Base-by-base conservation (phyloP, 2,113 vertebrate species). In the Dryoscopus gambensis region DNA sequence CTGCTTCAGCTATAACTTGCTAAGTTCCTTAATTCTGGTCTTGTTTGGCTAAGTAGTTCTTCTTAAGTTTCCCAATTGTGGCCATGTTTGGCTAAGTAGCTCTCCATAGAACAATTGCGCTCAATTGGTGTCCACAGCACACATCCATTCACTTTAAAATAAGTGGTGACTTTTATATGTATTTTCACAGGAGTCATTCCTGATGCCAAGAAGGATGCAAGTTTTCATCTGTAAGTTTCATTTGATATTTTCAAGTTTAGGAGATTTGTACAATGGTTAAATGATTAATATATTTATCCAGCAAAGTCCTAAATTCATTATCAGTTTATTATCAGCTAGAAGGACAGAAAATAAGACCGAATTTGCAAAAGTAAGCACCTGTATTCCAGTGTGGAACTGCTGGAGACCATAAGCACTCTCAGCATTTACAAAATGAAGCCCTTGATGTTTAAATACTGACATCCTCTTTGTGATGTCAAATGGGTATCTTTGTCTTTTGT, bases 391-490 rank as follows among this genome's bases (percentile, higher is more conserved):
- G 27, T 75, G 73, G 44, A 70, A 59, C 31, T 94, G 49, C 74
- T 89, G 53, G 35, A 67, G 40, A 70, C 44, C 5, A 7, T 30
- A 30, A 89, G 64, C 47, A 47, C 44, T 40, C 52, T 44, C 87
- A 91, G 59, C 56, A 60, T 84, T 93, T 89, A 69, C 63, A 49
- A 89, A 95, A 68, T 18, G 57, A 78, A 80, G 44, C 65, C 39
- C 74, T 87, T 57, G 70, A 84, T 93, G 83, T 88, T 94, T 79
- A 71, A 94, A 79, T 57, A 77, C 37, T 33, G 65, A 65, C 88
- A 86, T 90, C 76, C 55, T 60, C 75, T 92, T 84, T 94, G 64
- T 47, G 81, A 47, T 90, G 82, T 92, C 90, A 93, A 59, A 79
- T 39, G 68, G 59, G 70, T 62, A 64, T 77, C 94, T 94, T 67